These are phyloP conservation scores for Ernsta delagoae DNA, from an alignment of 2,888 invertebrate species.

Conservation along the genomic window DNA sequence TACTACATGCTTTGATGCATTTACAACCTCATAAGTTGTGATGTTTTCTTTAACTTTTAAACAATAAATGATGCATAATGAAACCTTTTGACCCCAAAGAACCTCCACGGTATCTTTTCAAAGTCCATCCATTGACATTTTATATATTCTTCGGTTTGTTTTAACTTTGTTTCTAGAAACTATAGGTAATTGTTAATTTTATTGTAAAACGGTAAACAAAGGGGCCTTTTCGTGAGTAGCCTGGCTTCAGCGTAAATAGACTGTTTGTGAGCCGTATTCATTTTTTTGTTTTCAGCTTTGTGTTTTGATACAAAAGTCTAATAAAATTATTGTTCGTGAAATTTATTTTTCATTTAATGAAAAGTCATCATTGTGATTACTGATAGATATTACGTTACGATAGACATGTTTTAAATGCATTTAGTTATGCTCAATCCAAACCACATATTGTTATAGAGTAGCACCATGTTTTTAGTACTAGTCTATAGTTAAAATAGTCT, in stretches of 20 bases:
- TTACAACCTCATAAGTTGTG: background rate
- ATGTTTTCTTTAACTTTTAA: constrained; percentile 1
- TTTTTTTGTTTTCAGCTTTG: constrained; percentile 19
- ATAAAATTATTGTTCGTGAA: no score
- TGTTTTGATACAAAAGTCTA: background rate
- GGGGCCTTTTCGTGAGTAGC: constrained; percentile 7
- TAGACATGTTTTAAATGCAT: no score
- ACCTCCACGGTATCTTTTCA: background rate
- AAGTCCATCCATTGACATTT: constrained; percentile 9
- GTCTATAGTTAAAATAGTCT: no score
- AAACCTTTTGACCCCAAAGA: constrained; percentile 2
- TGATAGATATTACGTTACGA: background rate
- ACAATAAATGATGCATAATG: background rate
- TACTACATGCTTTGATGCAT: no score
- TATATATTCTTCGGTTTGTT: constrained; percentile 13
- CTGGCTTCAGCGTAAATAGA: constrained; percentile 10
- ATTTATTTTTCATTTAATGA: no score
- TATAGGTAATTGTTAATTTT: constrained; percentile 19
- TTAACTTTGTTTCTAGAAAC: constrained; percentile 18
- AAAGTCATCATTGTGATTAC: background rate
- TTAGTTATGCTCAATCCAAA: no score
- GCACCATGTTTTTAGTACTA: no score
- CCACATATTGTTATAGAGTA: no score
- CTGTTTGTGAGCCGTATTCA: constrained; percentile 16
- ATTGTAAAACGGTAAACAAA: constrained; percentile 17